phyloP scores from a whole-genome alignment of 2,113 vertebrate genomes.

The Amphiprion ocellaris region DNA sequence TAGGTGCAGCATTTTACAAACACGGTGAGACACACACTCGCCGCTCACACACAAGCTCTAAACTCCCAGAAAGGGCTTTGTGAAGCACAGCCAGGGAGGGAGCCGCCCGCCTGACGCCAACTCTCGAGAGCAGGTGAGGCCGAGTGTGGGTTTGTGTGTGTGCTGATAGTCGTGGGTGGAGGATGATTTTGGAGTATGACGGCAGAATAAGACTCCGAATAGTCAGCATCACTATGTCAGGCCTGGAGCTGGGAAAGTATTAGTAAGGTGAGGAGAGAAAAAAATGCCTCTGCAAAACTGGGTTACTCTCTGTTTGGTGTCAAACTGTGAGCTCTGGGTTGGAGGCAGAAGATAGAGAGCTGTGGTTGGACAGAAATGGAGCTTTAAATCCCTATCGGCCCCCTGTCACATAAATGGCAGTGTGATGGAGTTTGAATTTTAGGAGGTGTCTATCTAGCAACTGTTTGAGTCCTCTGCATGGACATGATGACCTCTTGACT shows the following conservation, averaged over 20 bases:
- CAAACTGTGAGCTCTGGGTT: conserved; percentile 39
- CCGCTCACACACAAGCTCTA: conserved; percentile 38
- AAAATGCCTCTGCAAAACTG: conserved; percentile 37
- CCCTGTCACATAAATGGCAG: conserved; percentile 18
- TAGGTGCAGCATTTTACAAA: conserved; percentile 44
- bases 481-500: conserved; percentile 34
- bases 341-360: conserved; percentile 38
- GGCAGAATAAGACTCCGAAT: conserved; percentile 13
- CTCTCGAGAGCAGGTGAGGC: conserved; percentile 42
- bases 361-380: conserved; percentile 28
- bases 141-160: conserved; percentile 43
- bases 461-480: conserved; percentile 28
- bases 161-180: conserved; percentile 27
- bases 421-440: conserved; percentile 15
- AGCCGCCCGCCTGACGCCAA: conserved; percentile 55
- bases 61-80: conserved; percentile 59
- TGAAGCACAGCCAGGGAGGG: conserved; percentile 52
- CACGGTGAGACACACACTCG: conserved; percentile 29
- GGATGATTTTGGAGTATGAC: conserved; percentile 22
- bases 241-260: conserved; percentile 45
- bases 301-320: conserved; percentile 40
- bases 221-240: conserved; percentile 38
- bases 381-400: background rate
- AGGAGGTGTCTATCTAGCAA: conserved; percentile 25
- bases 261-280: conserved; percentile 50